These are phyloP conservation scores for Anisognathus igniventris DNA, from an alignment of 2,797 vertebrate genomes.

Conservation along the genomic window DNA sequence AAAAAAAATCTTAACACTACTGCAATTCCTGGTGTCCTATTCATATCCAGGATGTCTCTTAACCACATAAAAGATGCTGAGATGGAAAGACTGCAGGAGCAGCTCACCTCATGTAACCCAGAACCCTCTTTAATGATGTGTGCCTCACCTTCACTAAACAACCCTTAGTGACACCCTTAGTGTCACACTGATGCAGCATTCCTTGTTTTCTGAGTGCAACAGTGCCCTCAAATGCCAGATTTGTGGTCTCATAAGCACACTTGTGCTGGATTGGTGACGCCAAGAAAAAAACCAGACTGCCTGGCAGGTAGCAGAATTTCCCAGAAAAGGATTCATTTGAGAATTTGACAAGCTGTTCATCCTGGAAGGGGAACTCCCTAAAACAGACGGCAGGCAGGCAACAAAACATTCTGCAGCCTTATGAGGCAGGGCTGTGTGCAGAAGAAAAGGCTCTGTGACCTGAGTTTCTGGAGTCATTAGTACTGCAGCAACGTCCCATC, in stretches of 20 bases:
- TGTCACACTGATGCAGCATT: background rate
- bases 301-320: background rate
- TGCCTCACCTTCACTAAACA: background rate
- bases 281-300: background rate
- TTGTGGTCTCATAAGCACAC: background rate
- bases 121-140: background rate
- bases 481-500: background rate
- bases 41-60: background rate
- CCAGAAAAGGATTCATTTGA: background rate
- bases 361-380: background rate
- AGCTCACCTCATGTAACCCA: background rate
- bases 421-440: background rate
- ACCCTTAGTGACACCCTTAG: background rate
- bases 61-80: background rate
- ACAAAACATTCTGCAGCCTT: background rate
- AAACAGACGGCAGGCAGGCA: background rate
- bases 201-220: background rate
- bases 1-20: background rate
- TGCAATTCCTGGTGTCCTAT: background rate
- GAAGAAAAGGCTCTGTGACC: background rate
- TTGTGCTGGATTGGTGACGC: background rate
- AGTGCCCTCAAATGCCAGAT: slow-evolving; percentile 15
- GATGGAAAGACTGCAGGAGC: background rate
- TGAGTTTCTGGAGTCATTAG: background rate
- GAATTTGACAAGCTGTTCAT: background rate